phyloP scores from a whole-genome alignment of 2,113 vertebrate genomes.

The Clarias magur region DNA sequence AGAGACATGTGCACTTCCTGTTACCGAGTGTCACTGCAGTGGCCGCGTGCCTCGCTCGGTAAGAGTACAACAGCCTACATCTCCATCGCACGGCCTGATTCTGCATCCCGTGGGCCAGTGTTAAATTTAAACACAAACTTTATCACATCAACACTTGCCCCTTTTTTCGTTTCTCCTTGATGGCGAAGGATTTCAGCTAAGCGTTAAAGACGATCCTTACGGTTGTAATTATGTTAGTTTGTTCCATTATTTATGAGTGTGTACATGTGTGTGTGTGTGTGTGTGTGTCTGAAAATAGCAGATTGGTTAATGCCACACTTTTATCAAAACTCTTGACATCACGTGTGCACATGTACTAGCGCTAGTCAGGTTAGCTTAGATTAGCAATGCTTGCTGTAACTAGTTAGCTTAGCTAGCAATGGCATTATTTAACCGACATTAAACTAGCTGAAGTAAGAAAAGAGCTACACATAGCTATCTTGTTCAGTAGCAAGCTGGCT shows the following conservation, averaged over 20 bases:
- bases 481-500: neutral
- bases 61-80: neutral
- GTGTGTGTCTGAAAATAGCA: too few species aligned
- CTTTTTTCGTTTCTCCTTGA: neutral
- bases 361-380: too few species aligned
- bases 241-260: too few species aligned
- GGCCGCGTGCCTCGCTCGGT: neutral
- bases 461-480: neutral
- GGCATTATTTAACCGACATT: neutral
- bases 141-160: neutral
- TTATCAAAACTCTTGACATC: too few species aligned
- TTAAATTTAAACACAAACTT: conserved; percentile 20
- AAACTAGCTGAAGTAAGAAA: neutral
- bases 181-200: too few species aligned
- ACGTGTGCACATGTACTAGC: too few species aligned
- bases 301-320: too few species aligned
- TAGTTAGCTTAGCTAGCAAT: neutral
- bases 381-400: too few species aligned
- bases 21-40: conserved; percentile 5
- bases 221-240: too few species aligned
- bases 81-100: neutral
- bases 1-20: conserved; percentile 32
- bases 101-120: neutral
- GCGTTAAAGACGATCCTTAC: too few species aligned
- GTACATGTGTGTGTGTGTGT: too few species aligned